Evolutionary conservation across 1,140 invertebrate genomes (phyloP), one percentile per base, ranked within the genome.

Genomic region (Temnothorax curvispinosus): DNA sequence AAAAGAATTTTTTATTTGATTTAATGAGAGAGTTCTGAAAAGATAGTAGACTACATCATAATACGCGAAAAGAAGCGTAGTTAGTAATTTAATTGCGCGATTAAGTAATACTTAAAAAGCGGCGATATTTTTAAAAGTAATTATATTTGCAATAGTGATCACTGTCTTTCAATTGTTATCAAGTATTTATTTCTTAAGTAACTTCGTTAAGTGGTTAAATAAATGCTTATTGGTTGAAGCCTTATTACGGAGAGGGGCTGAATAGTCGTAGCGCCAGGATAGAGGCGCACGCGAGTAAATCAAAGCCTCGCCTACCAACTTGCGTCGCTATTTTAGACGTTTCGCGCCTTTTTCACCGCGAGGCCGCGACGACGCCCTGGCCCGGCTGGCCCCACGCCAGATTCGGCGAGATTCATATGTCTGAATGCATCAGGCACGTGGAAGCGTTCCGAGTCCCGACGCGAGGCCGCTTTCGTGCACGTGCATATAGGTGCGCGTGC

Each of bases 311-410:
- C 67, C 21, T 58, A 41, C 60, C 50, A 52, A 77, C 62, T 64
- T 85, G 18, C 32, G 1, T 21, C n/a, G 47, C 69, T 91, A 91
- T 91, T 86, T 78, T 88, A 89, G 86, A 76, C 50, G 67, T 91
- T 91, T 91, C 90, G 90, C 90, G 90, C 88, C 90, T 91, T 91
- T 91, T 91, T 13, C 64, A 69, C 47, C 56, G 52, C 52, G 56
- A 11, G 27, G 27, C 27, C 27, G 50, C 80, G 44, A 32, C 82
- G 80, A 32, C 71, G 89, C 38, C 77, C 76, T 91, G 90, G 90
- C 88, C 6, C 9, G n/a, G 4, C 9, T 91, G 90, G 90, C 88
- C 6, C 9, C 27, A 2, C 9, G 89, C 90, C 90, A 91, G 72
- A 38, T 50, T 65, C 62, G 50, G 52, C 11, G 47, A 82, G 76